phyloP scores from a whole-genome alignment of 2,797 vertebrate genomes.

The Helostoma temminkii region DNA sequence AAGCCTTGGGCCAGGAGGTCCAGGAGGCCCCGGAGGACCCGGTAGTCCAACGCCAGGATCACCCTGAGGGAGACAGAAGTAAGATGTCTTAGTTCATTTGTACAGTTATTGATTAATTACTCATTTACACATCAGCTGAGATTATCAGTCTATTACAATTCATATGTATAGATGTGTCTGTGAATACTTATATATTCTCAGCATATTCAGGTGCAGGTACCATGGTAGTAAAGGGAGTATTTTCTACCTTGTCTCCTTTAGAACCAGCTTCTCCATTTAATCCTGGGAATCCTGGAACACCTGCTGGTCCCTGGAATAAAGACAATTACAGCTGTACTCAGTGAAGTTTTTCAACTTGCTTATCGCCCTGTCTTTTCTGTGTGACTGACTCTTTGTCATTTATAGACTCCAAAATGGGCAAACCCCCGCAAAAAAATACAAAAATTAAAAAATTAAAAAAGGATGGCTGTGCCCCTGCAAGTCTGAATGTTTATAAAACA shows the following conservation, averaged over 20 bases:
- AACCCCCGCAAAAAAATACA: too few species aligned
- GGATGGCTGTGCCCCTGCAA: too few species aligned
- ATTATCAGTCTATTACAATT: too few species aligned
- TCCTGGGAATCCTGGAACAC: slow-evolving; percentile 83
- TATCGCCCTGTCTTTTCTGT: too few species aligned
- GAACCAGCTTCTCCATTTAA: slow-evolving; percentile 81
- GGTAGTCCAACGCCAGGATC: slow-evolving; percentile 83
- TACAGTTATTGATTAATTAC: not conserved
- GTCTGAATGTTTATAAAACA: too few species aligned
- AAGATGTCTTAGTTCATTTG: not conserved
- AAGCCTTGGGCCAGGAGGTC: slow-evolving; percentile 72
- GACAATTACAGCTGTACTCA: slow-evolving; percentile 1
- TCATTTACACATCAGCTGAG: too few species aligned
- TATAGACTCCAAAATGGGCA: too few species aligned
- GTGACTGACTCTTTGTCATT: too few species aligned
- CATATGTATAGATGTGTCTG: not conserved
- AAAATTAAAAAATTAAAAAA: too few species aligned
- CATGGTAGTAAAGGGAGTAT: not conserved
- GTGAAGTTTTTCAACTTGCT: too few species aligned
- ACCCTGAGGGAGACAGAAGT: slow-evolving; percentile 75
- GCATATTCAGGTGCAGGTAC: not conserved
- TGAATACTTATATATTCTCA: not conserved
- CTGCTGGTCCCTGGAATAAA: slow-evolving; percentile 79
- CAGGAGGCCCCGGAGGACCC: slow-evolving; percentile 86
- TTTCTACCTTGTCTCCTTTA: slow-evolving; percentile 87